phyloP scores from a whole-genome alignment of 2,113 vertebrate genomes.

The Nyctibius bracteatus region DNA sequence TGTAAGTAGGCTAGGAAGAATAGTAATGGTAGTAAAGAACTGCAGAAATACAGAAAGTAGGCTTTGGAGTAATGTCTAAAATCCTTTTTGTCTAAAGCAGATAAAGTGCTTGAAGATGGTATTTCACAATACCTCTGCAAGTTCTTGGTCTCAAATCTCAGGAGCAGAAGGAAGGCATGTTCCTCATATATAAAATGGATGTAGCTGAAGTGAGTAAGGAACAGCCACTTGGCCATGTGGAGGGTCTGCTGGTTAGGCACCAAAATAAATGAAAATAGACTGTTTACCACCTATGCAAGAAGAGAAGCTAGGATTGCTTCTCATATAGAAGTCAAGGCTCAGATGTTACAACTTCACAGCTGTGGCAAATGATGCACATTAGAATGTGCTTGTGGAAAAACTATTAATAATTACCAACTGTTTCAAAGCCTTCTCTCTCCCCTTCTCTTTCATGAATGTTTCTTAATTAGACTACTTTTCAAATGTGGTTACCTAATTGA shows the following conservation, averaged over 20 bases:
- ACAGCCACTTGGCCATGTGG: not conserved
- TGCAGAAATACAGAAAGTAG: not conserved
- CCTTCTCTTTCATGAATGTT: not conserved
- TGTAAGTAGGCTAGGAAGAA: not conserved
- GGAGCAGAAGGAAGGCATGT: not conserved
- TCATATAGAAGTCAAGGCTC: not conserved
- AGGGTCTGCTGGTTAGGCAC: not conserved
- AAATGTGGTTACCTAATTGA: not conserved
- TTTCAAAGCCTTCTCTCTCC: not conserved
- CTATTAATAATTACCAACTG: not conserved
- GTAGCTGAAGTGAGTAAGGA: not conserved
- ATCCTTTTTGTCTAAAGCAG: not conserved
- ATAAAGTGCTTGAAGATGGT: not conserved
- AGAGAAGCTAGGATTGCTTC: not conserved
- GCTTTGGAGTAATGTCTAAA: not conserved
- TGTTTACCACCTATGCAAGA: not conserved
- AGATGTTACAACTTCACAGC: not conserved
- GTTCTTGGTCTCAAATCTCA: not conserved
- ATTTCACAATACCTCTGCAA: not conserved
- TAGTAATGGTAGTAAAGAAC: not conserved
- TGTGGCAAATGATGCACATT: not conserved
- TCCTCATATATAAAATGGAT: not conserved
- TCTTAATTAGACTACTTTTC: not conserved
- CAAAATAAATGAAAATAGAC: not conserved
- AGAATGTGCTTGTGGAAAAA: not conserved